phyloP scores from a whole-genome alignment of 2,113 vertebrate species.

The Bagarius yarrelli region DNA sequence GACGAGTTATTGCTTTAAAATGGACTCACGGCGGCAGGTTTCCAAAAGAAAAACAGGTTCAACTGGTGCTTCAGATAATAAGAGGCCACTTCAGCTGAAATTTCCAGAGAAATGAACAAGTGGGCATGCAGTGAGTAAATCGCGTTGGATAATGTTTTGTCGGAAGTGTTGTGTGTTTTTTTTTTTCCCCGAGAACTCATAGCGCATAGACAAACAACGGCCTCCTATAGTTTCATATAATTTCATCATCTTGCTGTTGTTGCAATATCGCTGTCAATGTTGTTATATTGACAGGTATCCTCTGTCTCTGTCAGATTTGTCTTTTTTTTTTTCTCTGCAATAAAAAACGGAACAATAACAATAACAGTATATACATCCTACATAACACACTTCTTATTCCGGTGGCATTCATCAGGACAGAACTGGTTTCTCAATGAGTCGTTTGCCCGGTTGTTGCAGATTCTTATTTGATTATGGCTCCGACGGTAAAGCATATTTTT shows the following conservation, averaged over 20 bases:
- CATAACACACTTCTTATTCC: constrained; percentile 12
- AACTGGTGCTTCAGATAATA: constrained; percentile 72
- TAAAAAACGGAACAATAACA: background rate
- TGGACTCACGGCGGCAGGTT: constrained; percentile 66
- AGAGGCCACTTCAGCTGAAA: constrained; percentile 71
- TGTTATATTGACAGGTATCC: constrained; percentile 29
- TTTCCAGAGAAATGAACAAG: constrained; percentile 67
- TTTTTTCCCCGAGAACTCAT: constrained; percentile 13
- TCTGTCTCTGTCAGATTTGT: constrained; percentile 31
- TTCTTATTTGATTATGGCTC: background rate
- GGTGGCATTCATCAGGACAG: constrained; percentile 13
- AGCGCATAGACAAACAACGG: constrained; percentile 13
- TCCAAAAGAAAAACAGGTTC: constrained; percentile 72
- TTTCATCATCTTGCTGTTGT: constrained; percentile 31
- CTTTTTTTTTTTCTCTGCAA: constrained; percentile 20
- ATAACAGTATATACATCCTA: background rate
- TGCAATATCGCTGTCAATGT: constrained; percentile 28
- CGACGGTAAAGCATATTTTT: background rate
- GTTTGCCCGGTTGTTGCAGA: background rate
- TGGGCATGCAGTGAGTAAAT: constrained; percentile 65
- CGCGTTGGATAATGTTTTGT: constrained; percentile 54
- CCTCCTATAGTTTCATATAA: constrained; percentile 32
- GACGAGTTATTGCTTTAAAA: constrained; percentile 74
- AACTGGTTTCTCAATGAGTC: constrained; percentile 5
- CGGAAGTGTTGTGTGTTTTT: constrained; percentile 28